These are phyloP conservation scores for Poecile atricapillus DNA, from an alignment of 2,113 vertebrate genomes.

Conservation along the genomic window DNA sequence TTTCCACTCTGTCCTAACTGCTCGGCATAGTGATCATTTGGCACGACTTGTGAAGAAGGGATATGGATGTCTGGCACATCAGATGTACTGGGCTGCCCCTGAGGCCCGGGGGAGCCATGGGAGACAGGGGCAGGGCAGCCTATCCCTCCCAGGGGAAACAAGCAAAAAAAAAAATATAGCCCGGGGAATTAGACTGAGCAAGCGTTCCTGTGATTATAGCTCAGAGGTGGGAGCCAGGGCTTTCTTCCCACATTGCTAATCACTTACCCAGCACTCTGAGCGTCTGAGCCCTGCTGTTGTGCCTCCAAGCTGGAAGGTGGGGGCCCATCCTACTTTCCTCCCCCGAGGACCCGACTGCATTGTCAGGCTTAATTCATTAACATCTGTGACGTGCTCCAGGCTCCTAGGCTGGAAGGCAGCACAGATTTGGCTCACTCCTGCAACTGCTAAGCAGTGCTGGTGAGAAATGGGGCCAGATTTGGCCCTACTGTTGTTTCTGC, in stretches of 20 bases:
- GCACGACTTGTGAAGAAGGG: neutral
- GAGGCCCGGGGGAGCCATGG: rapidly evolving
- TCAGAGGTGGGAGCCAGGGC: slow-evolving; percentile 23
- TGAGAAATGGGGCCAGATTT: neutral
- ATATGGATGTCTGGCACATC: neutral
- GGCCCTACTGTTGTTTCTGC: neutral
- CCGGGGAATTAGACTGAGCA: neutral
- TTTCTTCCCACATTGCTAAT: slow-evolving; percentile 43
- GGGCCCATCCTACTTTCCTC: slow-evolving; percentile 38
- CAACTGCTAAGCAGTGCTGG: neutral
- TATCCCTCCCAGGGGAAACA: neutral
- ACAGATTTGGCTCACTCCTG: neutral
- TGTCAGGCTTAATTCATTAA: slow-evolving; percentile 49
- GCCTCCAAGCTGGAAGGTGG: slow-evolving; percentile 33
- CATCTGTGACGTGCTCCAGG: neutral
- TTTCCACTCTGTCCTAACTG: slow-evolving; percentile 17
- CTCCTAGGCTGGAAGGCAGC: neutral
- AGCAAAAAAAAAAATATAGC: neutral
- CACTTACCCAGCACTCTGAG: slow-evolving; percentile 36
- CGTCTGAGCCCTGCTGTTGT: neutral
- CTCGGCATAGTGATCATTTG: neutral
- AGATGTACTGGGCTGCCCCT: neutral
- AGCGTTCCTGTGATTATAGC: slow-evolving; percentile 10
- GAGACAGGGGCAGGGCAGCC: neutral
- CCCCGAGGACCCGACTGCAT: neutral